Conservation (phyloP, 37 sponge, comb jelly and placozoan species). For the Beroe forskalii region DNA sequence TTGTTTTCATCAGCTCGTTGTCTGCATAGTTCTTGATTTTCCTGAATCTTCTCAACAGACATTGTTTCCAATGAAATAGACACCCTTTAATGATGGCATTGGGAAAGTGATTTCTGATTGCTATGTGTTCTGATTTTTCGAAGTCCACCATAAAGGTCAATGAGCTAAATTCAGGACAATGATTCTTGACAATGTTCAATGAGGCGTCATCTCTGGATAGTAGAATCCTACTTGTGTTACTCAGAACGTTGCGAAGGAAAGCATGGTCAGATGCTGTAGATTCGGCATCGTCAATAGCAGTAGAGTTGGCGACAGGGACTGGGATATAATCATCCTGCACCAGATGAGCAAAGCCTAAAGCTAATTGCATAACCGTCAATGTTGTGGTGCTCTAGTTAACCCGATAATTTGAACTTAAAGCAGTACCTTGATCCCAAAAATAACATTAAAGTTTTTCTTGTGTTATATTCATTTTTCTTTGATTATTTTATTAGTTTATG, state of each 20-base stretch:
- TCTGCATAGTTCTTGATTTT: neutral
- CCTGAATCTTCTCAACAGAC: neutral
- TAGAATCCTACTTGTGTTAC: neutral
- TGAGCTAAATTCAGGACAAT: neutral
- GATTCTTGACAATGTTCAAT: neutral
- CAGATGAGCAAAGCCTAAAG: too few relatives aligned
- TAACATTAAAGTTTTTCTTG: too few relatives aligned
- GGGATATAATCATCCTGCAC: neutral
- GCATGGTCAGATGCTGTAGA: neutral
- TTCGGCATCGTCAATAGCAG: neutral
- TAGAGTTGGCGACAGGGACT: neutral
- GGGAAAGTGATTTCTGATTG: neutral
- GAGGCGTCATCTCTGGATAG: neutral
- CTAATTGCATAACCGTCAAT: too few relatives aligned
- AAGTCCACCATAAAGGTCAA: neutral
- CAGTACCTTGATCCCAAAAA: too few relatives aligned
- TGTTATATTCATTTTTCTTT: too few relatives aligned
- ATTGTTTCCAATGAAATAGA: neutral
- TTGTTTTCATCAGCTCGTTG: neutral
- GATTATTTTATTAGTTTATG: too few relatives aligned
- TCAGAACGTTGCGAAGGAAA: neutral
- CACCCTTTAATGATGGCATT: neutral
- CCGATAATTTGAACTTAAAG: too few relatives aligned
- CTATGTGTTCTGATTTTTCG: neutral
- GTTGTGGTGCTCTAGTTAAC: too few relatives aligned